Percentiles rank a stretch among this genome's conserved stretches.
Conservation (phyloP, 2,888 invertebrate genomes). For the Cephalotes varians region DNA sequence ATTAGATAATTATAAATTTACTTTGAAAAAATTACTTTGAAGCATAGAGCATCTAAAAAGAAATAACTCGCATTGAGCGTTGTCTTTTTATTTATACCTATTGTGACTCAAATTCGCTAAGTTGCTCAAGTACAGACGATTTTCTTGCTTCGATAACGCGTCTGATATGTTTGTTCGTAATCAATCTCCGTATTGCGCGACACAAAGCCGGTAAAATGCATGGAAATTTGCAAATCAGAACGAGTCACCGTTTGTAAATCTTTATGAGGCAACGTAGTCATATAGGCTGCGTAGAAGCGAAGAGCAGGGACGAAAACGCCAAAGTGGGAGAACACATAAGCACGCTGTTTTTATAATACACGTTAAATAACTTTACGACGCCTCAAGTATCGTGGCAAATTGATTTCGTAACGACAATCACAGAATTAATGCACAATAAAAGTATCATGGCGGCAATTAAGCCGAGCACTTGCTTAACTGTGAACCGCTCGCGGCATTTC, state of each 20-base stretch:
- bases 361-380: constrained; percentile 79
- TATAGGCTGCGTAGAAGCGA: constrained; percentile 25
- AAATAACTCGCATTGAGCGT: background rate
- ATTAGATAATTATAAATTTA: background rate
- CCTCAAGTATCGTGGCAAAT: constrained; percentile 77
- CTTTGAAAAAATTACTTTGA: too few species aligned
- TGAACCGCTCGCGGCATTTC: constrained; percentile 64
- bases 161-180: background rate
- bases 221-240: constrained; percentile 39
- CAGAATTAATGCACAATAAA: constrained; percentile 78
- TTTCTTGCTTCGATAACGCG: too few species aligned
- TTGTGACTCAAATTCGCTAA: background rate
- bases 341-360: constrained; percentile 78
- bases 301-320: constrained; percentile 15
- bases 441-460: constrained; percentile 77
- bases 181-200: constrained; percentile 13
- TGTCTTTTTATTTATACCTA: background rate
- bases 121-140: background rate
- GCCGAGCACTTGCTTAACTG: constrained; percentile 71
- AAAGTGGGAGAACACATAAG: constrained; percentile 57
- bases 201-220: constrained; percentile 25
- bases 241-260: constrained; percentile 20
- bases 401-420: constrained; percentile 79
- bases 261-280: constrained; percentile 42
- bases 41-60: background rate